Evolutionary conservation across 1,140 invertebrate genomes (phyloP).

Genomic region (Asbolus verrucosus): DNA sequence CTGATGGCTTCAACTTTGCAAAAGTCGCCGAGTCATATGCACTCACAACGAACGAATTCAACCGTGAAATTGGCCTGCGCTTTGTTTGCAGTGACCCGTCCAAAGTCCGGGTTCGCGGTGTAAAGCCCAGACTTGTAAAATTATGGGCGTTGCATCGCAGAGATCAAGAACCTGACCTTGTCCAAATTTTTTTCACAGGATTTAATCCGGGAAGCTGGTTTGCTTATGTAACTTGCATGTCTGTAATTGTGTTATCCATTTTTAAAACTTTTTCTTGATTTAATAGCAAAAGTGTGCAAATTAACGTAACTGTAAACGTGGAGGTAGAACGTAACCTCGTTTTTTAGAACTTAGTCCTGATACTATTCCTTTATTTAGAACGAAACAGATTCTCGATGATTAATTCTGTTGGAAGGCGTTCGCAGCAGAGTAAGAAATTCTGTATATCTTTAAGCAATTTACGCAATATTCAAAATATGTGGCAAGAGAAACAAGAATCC

Average conservation of each 20-base stretch:
- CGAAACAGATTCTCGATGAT: too few species aligned
- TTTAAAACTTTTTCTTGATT: neutral
- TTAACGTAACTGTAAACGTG: conserved; percentile 10
- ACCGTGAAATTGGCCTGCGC: neutral
- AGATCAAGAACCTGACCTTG: conserved; percentile 32
- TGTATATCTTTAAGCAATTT: too few species aligned
- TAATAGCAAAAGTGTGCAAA: conserved; percentile 18
- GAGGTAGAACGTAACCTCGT: too few species aligned
- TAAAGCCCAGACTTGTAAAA: neutral
- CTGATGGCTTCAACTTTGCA: neutral
- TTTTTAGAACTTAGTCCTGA: too few species aligned
- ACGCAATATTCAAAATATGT: too few species aligned
- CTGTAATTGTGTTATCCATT: conserved; percentile 4
- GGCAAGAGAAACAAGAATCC: too few species aligned
- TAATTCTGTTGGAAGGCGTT: too few species aligned
- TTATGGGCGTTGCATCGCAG: neutral
- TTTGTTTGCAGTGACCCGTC: conserved; percentile 28
- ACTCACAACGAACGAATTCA: neutral
- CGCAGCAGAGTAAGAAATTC: too few species aligned
- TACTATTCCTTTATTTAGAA: too few species aligned
- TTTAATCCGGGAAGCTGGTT: conserved; percentile 2
- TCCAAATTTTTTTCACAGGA: conserved; percentile 5
- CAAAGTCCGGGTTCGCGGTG: conserved; percentile 7
- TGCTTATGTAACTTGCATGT: neutral
- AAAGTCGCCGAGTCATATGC: neutral